Percentiles rank a stretch among this genome's conserved stretches.
Evolutionary conservation across 2,888 invertebrate species (phyloP).

Genomic region (Aphidius colemani): DNA sequence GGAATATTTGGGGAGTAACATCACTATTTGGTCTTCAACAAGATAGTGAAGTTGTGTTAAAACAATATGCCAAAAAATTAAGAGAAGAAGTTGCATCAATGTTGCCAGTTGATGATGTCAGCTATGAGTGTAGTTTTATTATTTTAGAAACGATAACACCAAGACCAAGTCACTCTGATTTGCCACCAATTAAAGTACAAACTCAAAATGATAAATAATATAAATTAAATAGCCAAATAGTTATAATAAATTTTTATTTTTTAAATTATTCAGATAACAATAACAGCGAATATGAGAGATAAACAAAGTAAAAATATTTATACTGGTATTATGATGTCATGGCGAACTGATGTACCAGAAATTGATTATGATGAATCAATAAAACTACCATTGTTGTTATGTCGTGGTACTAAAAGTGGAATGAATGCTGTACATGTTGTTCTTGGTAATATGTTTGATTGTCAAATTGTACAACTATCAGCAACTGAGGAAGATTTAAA

Average conservation of each 20-base stretch:
- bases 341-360: conserved; percentile 39
- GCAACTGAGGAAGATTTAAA: conserved; percentile 46
- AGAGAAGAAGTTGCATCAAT: conserved; percentile 50
- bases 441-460: conserved; percentile 53
- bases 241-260: background rate
- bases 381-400: conserved; percentile 51
- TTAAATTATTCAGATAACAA: conserved; percentile 14
- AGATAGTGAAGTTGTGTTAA: conserved; percentile 46
- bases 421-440: conserved; percentile 47
- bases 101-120: conserved; percentile 46
- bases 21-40: conserved; percentile 48
- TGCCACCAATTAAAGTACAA: conserved; percentile 44
- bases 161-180: conserved; percentile 38
- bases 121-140: conserved; percentile 44
- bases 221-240: background rate
- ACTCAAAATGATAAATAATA: conserved; percentile 2
- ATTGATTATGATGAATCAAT: conserved; percentile 32
- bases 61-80: conserved; percentile 52
- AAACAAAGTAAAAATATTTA: conserved; percentile 38
- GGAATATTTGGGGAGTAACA: conserved; percentile 54
- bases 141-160: conserved; percentile 35
- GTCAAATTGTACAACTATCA: conserved; percentile 44
- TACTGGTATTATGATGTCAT: conserved; percentile 50
- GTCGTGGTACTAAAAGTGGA: conserved; percentile 47
- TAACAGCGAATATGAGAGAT: conserved; percentile 29